These are phyloP conservation scores for Dromaius novaehollandiae DNA, from an alignment of 2,113 vertebrate genomes.

Conservation along the genomic window DNA sequence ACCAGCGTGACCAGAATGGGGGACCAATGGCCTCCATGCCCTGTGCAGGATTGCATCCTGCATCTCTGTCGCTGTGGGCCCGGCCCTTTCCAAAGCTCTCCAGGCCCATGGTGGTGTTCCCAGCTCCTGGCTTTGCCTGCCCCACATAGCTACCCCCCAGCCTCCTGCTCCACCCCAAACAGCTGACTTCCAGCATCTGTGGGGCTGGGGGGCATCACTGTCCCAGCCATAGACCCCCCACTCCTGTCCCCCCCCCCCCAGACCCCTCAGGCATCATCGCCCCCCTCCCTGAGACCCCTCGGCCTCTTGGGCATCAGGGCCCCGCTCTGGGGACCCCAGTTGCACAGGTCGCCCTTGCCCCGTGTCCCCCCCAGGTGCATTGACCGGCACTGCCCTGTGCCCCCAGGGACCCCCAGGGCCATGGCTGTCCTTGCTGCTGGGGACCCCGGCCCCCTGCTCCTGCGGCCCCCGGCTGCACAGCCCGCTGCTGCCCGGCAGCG, in stretches of 20 bases:
- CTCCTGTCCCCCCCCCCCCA: not conserved
- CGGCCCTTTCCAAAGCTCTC: not conserved
- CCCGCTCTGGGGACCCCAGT: not conserved
- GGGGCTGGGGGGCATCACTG: rapidly evolving
- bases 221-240: too few relatives aligned
- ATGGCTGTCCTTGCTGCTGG: not conserved
- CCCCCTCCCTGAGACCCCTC: not conserved
- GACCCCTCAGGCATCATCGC: not conserved
- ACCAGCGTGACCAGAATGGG: not conserved
- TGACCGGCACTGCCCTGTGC: not conserved
- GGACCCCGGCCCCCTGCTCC: not conserved
- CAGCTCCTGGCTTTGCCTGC: not conserved
- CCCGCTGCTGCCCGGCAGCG: not conserved
- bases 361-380: not conserved
- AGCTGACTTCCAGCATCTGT: not conserved
- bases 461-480: too few relatives aligned
- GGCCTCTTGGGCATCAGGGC: not conserved
- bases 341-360: not conserved
- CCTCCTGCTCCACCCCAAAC: not conserved
- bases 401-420: not conserved
- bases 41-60: not conserved
- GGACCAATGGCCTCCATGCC: not conserved
- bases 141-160: not conserved
- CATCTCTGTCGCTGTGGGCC: not conserved
- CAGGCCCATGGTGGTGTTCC: not conserved